Evolutionary conservation across 2,888 invertebrate species (phyloP), one percentile per base, ranked within the genome.

Genomic region (Theretra japonica): DNA sequence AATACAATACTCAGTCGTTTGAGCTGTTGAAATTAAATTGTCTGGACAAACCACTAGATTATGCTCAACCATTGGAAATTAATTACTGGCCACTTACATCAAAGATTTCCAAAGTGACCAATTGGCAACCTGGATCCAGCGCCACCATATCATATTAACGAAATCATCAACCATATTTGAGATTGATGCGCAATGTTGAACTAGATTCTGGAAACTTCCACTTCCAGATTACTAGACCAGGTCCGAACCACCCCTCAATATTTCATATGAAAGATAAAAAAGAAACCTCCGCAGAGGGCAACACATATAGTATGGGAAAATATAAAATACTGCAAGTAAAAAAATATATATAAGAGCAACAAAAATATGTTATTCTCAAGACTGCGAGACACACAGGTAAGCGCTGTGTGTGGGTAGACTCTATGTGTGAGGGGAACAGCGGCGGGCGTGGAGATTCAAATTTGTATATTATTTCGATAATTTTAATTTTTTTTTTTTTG

Each of bases 351-450:
- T 92, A 91, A 90, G 88, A 90, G 91, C 92, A 94, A 94, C 93
- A 94, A 94, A 94, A 94, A 93, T 93, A 93, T 93, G 92, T 92
- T 92, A 93, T 94, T 94, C 93, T 90, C 88, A 88, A 90, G 91
- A 90, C 90, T 86, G 79, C 85, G 80, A 74, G 77, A 82, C 90
- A 92, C 91, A 91, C 93, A 92, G 92, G 92, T 91, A 83, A 71
- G 77, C 58, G 77, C 56, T 75, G 79, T 68, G 53, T 78, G 82
- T 81, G 80, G 85, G 82, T 74, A 72, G 76, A 78, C 79, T 79
- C 79, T 83, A 81, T 59, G 80, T 78, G 75, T 86, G 85, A 83
- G 82, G n/a, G 80, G 84, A 77, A 84, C 78, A 80, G 70, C n/a
- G 77, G 77, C 74, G 71, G 71, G 70, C 1, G 41, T 88, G 81